Evolutionary conservation across 2,888 invertebrate genomes (phyloP), one percentile per base, ranked within the genome.

Genomic region (Drosophila lacicola): DNA sequence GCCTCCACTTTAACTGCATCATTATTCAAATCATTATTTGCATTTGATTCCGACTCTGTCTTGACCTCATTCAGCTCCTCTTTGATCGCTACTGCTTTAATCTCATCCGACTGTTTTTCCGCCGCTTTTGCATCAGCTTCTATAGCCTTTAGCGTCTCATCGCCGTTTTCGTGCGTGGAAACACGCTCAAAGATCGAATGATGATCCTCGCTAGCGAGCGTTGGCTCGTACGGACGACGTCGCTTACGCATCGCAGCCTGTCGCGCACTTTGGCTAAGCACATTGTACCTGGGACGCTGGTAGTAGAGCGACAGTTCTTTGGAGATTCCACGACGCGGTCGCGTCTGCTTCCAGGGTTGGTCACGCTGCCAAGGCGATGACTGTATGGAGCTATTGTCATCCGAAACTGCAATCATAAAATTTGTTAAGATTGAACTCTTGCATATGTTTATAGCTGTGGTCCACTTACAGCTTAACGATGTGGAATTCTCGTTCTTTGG

Each of bases 351-450:
- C 96, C 97, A 97, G 91, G 96, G 96, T 93, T 97, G 97, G 93
- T 97, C 97, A 85, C 97, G 95, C 93, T 97, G 96, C 96, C 97
- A 97, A 71, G 97, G 97, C 90, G 97, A 97, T 81, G 97, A 97
- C 92, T 97, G 97, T 91, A 97, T 95, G 78, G 97, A 97, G 91
- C 96, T 96, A 93, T 97, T 97, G 93, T 97, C 97, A 94, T 97
- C 97, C 90, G 97, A 97, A 93, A 96, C 95, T 96, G 60, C 13
- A 77, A 57, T 85, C 92, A 91, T 74, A 45, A 19, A 70, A 78
- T 36, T 4, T 51, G 53, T 45, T 39, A 3, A 36, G 21, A 21
- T 29, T 4, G 6, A 11, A 5, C 9, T 46, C 19, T 3, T 39
- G 33, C 11, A 29, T 1, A 4, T 11, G 11, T 14, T 13, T n/a